These are phyloP conservation scores for Cheilosia impressa DNA, from an alignment of 2,888 invertebrate genomes.

Conservation along the genomic window DNA sequence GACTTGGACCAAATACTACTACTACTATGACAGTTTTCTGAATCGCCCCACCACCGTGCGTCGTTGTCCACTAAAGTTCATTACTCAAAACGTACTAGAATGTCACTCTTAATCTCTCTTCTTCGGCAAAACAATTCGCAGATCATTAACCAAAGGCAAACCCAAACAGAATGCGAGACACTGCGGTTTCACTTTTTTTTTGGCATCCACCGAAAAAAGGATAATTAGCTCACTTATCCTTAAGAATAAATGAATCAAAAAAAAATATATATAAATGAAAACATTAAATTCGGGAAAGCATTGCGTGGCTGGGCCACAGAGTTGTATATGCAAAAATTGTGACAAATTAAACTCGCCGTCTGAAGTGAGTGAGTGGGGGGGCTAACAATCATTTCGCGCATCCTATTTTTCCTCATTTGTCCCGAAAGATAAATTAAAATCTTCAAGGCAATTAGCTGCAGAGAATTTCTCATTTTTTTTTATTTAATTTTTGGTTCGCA, in stretches of 20 bases:
- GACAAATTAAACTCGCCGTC: slow-evolving; percentile 66
- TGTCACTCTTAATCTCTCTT: background rate
- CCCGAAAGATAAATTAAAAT: slow-evolving; percentile 63
- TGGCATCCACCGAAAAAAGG: slow-evolving; percentile 48
- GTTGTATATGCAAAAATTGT: slow-evolving; percentile 61
- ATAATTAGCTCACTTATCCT: slow-evolving; percentile 72
- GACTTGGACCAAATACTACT: too few relatives aligned
- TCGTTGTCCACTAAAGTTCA: background rate
- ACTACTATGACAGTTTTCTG: too few relatives aligned
- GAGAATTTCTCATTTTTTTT: slow-evolving; percentile 48
- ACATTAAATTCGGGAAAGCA: slow-evolving; percentile 62
- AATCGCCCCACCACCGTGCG: too few relatives aligned
- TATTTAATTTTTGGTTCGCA: slow-evolving; percentile 21
- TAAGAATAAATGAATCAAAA: slow-evolving; percentile 26
- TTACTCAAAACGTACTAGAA: background rate
- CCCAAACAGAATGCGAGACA: slow-evolving; percentile 11
- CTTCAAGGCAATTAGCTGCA: slow-evolving; percentile 69
- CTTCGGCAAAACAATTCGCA: background rate
- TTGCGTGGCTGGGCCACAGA: slow-evolving; percentile 49
- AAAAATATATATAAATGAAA: slow-evolving; percentile 23
- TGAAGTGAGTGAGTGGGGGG: background rate
- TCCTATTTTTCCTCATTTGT: slow-evolving; percentile 60
- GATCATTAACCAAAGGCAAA: background rate
- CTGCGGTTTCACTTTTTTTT: slow-evolving; percentile 28
- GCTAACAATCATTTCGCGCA: slow-evolving; percentile 47